Evolutionary conservation across 2,113 vertebrate genomes (phyloP), one percentile per base, ranked within the genome.

Genomic region (Drymodes brunneopygia): DNA sequence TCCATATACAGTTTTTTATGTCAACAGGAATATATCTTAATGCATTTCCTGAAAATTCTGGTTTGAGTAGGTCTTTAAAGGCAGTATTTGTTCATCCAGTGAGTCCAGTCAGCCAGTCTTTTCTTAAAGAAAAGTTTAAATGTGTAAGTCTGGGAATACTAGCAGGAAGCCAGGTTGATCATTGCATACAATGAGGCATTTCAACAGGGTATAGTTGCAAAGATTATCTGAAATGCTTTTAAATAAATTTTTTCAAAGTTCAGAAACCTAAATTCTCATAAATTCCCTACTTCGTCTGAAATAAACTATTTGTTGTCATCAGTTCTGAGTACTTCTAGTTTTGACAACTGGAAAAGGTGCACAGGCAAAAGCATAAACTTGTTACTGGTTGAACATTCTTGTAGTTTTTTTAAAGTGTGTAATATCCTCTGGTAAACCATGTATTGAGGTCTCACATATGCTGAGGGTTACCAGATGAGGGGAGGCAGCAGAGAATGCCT

Each of bases 401-500:
- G 74, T 75, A 90, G 81, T 60, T 71, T 94, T 94, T 84, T 74
- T 89, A 28, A 98, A 93, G 28, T 94, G 51, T 48, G 74, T 95
- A 72, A 98, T 95, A 87, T 97, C 94, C 86, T 97, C 97, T 60
- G 97, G 97, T 67, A 98, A 97, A 92, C 93, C 97, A 42, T 91
- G 65, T 47, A 98, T 97, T 48, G 86, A 93, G 56, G 98, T 98
- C 87, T 94, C 95, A 87, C 91, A 81, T 50, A 95, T 81, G 23
- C 92, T 95, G 47, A 98, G 90, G 53, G 96, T 96, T 73, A 64
- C 84, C 47, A 96, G 73, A n/a, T 97, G 94, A 75, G 96, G 12
- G 77, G 62, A 98, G 92, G 44, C 88, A 96, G 81, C 97, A 98
- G 25, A 98, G 56, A 61, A 62, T 4, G 20, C 96, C 97, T 88